Evolutionary conservation across 2,888 invertebrate genomes (phyloP), one percentile per base, ranked within the genome.

Genomic region (Teleogryllus oceanicus): DNA sequence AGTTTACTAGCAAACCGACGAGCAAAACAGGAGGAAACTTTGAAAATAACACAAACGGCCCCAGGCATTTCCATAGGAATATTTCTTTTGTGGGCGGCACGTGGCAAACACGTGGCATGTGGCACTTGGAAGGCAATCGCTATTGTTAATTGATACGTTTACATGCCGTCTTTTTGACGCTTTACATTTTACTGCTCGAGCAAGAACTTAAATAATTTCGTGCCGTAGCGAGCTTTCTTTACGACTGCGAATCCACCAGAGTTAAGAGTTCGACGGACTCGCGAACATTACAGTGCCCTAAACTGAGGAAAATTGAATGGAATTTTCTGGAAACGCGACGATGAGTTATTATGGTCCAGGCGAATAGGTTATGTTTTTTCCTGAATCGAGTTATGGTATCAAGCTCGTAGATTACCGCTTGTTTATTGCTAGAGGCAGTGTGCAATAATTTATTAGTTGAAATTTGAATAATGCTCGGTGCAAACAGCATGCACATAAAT

Each of bases 401-500:
- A n/a, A 62, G 4, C 62, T 62, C n/a, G 62, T 8, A 62, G 62
- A 18, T 62, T 62, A 62, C 16, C 5, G 62, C n/a, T 62, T 62
- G 62, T 62, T 62, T 62, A 62, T 62, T 62, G 62, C 62, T 62
- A 11, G n/a, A 18, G 37, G 37, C 13, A 62, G 62, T 62, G 16
- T 62, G 8, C 37, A 37, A 13, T 62, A 62, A 62, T 62, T 62
- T 62, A 62, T 62, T 62, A 62, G 13, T n/a, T 18, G n/a, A 13
- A n/a, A n/a, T 62, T 62, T 62, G 62, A 62, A 62, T 62, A 62
- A 62, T 62, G 62, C 13, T 10, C 13, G 62, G n/a, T 18, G 62
- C 62, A 62, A 62, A 62, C 62, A 62, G n/a, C n/a, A 62, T 62
- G 62, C 62, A 18, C 62, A 62, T 62, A 62, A 62, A 62, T 62